Evolutionary conservation across 2,888 invertebrate genomes (phyloP).

Genomic region (Lasioglossum zephyrum): DNA sequence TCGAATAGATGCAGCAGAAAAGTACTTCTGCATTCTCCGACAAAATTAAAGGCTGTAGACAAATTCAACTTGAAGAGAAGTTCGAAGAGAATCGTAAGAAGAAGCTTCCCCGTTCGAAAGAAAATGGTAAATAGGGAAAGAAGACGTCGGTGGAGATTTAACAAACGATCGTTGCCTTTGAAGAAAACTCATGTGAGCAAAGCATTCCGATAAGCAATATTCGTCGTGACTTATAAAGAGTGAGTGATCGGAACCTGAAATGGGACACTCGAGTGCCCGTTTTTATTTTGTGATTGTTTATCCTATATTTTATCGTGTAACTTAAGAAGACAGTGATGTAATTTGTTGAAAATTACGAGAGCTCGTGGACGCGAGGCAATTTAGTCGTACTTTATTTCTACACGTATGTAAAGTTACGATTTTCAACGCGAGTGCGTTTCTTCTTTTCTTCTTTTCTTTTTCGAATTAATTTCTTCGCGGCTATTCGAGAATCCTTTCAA

Average conservation of each 20-base stretch:
- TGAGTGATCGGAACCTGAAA: slow-evolving; percentile 30
- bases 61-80: not conserved
- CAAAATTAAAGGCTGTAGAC: not conserved
- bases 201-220: slow-evolving; percentile 19
- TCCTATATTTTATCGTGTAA: slow-evolving; percentile 17
- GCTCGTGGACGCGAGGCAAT: slow-evolving; percentile 26
- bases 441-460: slow-evolving; percentile 36
- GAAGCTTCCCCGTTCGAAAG: not conserved
- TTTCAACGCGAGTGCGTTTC: slow-evolving; percentile 22
- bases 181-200: not conserved
- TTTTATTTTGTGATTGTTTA: slow-evolving; percentile 48
- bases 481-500: slow-evolving; percentile 32
- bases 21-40: not conserved
- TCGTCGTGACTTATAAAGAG: slow-evolving; percentile 16
- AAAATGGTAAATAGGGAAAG: not conserved
- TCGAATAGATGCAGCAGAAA: not conserved
- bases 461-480: slow-evolving; percentile 16
- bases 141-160: not conserved
- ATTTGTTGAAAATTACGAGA: slow-evolving; percentile 11
- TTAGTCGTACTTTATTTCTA: slow-evolving; percentile 52
- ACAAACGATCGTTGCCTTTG: slow-evolving; percentile 3
- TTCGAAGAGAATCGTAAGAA: not conserved
- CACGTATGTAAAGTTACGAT: slow-evolving; percentile 16
- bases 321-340: slow-evolving; percentile 18
- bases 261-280: slow-evolving; percentile 49